phyloP scores from a whole-genome alignment of 2,888 invertebrate species.

The Ophion costatus region DNA sequence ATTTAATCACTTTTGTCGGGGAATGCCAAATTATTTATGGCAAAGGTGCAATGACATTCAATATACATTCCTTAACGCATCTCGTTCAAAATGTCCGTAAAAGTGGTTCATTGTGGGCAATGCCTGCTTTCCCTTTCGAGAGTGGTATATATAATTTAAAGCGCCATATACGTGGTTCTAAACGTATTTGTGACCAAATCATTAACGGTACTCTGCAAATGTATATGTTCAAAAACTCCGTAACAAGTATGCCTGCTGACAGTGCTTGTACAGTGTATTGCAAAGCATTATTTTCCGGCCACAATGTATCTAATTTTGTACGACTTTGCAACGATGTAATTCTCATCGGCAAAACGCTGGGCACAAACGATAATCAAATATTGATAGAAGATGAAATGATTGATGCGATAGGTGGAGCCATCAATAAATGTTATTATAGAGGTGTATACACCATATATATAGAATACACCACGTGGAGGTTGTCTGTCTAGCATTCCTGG shows the following conservation, averaged over 20 bases:
- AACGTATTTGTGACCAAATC: constrained; percentile 18
- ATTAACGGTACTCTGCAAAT: constrained; percentile 19
- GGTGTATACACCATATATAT: too few species aligned
- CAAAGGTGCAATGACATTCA: constrained; percentile 27
- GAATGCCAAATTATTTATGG: constrained; percentile 20
- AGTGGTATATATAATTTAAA: constrained; percentile 33
- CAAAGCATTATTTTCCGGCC: constrained; percentile 24
- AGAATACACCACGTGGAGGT: too few species aligned
- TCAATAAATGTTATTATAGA: constrained; percentile 27
- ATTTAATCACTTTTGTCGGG: constrained; percentile 35
- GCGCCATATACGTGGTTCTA: constrained; percentile 19
- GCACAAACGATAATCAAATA: constrained; percentile 4
- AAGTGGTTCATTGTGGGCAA: constrained; percentile 39
- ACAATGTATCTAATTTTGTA: constrained; percentile 19
- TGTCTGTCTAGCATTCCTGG: too few species aligned
- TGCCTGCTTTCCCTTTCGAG: constrained; percentile 31
- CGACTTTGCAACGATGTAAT: constrained; percentile 28
- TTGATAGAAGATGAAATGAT: constrained; percentile 21
- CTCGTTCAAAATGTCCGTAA: constrained; percentile 4
- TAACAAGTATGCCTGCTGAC: constrained; percentile 18
- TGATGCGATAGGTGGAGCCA: constrained; percentile 22
- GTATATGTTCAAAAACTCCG: constrained; percentile 7
- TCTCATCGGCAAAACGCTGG: constrained; percentile 23
- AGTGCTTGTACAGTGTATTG: constrained; percentile 38
- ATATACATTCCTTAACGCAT: constrained; percentile 27